Conservation (phyloP, 1,140 invertebrate species). For the Tetramorium simillimum region DNA sequence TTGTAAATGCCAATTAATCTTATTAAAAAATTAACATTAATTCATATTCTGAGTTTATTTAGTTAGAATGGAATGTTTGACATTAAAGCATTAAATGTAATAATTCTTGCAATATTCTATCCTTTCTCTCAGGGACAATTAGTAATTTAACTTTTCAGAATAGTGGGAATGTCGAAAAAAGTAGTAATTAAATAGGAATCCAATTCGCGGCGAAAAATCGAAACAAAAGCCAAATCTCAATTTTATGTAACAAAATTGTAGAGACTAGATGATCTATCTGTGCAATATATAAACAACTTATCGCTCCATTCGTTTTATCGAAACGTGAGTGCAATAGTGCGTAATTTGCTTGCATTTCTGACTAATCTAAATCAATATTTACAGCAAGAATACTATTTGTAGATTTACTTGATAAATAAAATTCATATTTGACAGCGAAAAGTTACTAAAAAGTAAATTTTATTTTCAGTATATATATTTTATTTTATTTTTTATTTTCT, state of each 20-base stretch:
- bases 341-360: constrained; percentile 3
- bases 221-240: not conserved
- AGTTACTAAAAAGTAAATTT: not conserved
- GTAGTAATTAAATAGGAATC: constrained; percentile 6
- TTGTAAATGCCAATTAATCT: not conserved
- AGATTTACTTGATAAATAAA: not conserved
- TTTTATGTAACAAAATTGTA: constrained; percentile 36
- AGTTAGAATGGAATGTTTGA: not conserved
- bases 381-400: not conserved
- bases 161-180: not conserved
- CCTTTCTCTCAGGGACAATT: not conserved
- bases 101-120: not conserved
- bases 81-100: not conserved
- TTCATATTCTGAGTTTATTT: not conserved
- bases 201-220: not conserved
- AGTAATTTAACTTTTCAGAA: not conserved
- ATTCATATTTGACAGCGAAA: not conserved
- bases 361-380: constrained; percentile 22
- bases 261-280: not conserved
- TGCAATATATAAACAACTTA: not conserved
- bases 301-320: not conserved
- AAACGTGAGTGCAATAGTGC: constrained; percentile 1
- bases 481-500: not conserved
- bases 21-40: not conserved
- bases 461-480: not conserved